Percentiles rank a stretch among this genome's conserved stretches.
Conservation (phyloP, 2,113 vertebrate species). For the Odocoileus virginianus region DNA sequence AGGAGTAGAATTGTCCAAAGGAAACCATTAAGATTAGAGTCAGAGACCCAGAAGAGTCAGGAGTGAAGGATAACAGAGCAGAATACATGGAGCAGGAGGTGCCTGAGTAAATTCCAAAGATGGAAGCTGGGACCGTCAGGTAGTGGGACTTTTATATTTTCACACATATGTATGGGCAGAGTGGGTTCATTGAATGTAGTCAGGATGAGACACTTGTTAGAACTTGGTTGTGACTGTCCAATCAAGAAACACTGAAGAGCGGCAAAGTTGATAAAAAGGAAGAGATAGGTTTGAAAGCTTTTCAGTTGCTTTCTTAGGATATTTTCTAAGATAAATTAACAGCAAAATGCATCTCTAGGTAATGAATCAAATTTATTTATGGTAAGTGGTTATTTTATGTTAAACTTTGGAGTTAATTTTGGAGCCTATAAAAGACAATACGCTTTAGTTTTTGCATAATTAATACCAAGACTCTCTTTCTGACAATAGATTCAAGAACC, state of each 20-base stretch:
- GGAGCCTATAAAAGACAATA: background rate
- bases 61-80: background rate
- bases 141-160: background rate
- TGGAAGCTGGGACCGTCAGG: background rate
- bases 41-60: background rate
- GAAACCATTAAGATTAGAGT: background rate
- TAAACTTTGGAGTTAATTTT: slow-evolving; percentile 26
- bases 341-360: background rate
- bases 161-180: background rate
- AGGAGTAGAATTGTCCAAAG: background rate
- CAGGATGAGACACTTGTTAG: background rate
- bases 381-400: background rate
- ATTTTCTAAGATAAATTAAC: background rate
- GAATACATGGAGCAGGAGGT: background rate
- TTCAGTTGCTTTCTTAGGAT: background rate
- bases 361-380: background rate
- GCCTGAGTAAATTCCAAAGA: background rate
- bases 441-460: background rate
- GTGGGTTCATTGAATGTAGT: background rate
- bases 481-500: background rate
- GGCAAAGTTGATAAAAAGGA: background rate
- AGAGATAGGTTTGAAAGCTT: background rate
- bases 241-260: background rate
- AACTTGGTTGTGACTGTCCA: background rate
- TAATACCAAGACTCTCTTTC: background rate